Conservation (phyloP, 2,888 invertebrate species). For the Polyommatus iphigenia region DNA sequence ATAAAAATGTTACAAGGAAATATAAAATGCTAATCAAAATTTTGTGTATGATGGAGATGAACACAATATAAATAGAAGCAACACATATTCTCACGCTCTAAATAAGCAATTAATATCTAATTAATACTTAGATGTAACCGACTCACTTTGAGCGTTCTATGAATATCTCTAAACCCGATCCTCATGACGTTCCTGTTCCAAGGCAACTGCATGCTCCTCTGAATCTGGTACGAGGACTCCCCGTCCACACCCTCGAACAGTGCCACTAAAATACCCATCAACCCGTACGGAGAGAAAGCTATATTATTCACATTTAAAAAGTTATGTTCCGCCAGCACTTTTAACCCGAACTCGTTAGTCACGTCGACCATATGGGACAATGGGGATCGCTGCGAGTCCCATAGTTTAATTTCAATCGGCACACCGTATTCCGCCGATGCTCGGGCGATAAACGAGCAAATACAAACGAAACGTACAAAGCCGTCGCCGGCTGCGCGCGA, state of each 20-base stretch:
- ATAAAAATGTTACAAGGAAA: too few relatives aligned
- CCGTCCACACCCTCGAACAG: constrained; percentile 89
- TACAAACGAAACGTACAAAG: constrained; percentile 45
- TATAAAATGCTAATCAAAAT: neutral
- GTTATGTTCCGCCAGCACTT: constrained; percentile 85
- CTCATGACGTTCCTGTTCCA: constrained; percentile 86
- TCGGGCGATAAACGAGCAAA: constrained; percentile 47
- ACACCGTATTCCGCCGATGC: constrained; percentile 56
- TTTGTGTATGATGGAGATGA: neutral
- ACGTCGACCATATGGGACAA: constrained; percentile 89
- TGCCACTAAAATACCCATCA: constrained; percentile 89
- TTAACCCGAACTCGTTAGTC: constrained; percentile 86
- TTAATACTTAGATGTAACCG: constrained; percentile 13
- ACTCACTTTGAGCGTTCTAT: constrained; percentile 89
- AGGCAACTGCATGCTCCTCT: constrained; percentile 85
- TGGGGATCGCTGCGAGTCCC: constrained; percentile 78
- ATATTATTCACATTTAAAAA: constrained; percentile 88
- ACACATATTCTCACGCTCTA: constrained; percentile 11
- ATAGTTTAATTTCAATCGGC: constrained; percentile 70
- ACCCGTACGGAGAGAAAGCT: constrained; percentile 91
- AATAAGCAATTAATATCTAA: neutral
- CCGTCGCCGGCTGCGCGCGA: constrained; percentile 45
- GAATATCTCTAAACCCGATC: constrained; percentile 90
- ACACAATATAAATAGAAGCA: neutral
- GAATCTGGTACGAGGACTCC: constrained; percentile 86